These are phyloP conservation scores for Passer montanus DNA, from an alignment of 2,113 vertebrate species.

Conservation along the genomic window DNA sequence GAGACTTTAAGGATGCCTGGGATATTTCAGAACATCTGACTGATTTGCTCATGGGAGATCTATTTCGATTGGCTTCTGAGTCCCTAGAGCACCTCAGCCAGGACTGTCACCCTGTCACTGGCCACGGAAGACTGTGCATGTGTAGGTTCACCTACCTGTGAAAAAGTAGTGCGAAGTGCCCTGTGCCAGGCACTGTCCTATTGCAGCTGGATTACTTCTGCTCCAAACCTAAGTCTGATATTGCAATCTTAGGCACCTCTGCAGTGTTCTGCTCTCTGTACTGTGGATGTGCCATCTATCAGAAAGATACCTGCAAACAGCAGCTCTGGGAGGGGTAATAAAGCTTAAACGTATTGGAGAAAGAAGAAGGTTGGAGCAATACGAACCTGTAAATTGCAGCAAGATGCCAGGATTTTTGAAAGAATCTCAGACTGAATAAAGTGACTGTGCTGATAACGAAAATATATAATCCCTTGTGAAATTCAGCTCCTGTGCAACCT, in stretches of 20 bases:
- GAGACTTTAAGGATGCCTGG: not conserved
- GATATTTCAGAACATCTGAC: not conserved
- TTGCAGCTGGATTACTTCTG: not conserved
- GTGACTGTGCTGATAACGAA: not conserved
- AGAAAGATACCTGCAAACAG: conserved; percentile 1
- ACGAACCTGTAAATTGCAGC: conserved; percentile 3
- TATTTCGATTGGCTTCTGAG: not conserved
- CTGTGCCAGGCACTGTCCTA: not conserved
- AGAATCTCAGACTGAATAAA: conserved; percentile 13
- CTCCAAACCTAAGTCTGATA: not conserved
- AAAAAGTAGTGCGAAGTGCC: not conserved
- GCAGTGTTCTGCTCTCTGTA: not conserved
- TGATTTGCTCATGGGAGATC: not conserved
- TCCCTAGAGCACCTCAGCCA: not conserved
- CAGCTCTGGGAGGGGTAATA: conserved; percentile 6
- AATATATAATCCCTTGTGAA: conserved; percentile 22
- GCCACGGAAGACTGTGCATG: not conserved
- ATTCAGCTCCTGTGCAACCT: conserved; percentile 3
- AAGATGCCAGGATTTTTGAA: not conserved
- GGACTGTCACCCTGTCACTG: not conserved
- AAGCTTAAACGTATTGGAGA: not conserved
- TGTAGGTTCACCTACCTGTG: not conserved
- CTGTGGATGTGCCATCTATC: not conserved
- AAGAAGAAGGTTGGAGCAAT: conserved; percentile 3
- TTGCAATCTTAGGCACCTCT: not conserved